A percentile compares a stretch with the other conserved stretches of the same genome.
Evolutionary conservation across 2,797 vertebrate species (phyloP).

Genomic region (Steatocranus sp.): DNA sequence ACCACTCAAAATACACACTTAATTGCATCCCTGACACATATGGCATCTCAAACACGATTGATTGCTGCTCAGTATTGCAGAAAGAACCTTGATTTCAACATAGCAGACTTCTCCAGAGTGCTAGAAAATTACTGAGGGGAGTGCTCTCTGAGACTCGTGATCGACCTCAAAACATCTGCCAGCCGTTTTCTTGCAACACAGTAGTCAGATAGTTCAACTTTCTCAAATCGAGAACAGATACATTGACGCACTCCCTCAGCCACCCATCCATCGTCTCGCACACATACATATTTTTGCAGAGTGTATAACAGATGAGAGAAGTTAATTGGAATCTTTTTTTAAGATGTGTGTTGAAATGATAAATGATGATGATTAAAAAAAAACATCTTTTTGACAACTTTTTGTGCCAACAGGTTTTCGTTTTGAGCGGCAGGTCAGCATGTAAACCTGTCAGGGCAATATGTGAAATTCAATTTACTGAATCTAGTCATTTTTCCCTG

Average conservation of each 20-base stretch:
- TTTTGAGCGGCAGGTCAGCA: background rate
- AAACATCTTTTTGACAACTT: background rate
- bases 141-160: conserved; percentile 29
- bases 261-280: background rate
- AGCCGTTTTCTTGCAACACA: conserved; percentile 5
- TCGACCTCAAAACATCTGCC: conserved; percentile 62
- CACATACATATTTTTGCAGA: background rate
- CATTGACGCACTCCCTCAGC: background rate
- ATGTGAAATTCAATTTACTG: background rate
- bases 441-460: background rate
- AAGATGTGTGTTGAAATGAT: background rate
- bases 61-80: conserved; percentile 48
- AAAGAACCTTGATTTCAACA: conserved; percentile 51
- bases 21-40: conserved; percentile 51
- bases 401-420: background rate
- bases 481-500: background rate
- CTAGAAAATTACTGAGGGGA: conserved; percentile 36
- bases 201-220: conserved; percentile 22
- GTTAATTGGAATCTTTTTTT: conserved; percentile 3
- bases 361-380: background rate
- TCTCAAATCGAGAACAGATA: background rate
- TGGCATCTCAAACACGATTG: conserved; percentile 48
- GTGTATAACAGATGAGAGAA: background rate
- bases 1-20: conserved; percentile 30
- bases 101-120: conserved; percentile 27